Conservation (phyloP, 2,888 invertebrate genomes). For the Pollenia amentaria region DNA sequence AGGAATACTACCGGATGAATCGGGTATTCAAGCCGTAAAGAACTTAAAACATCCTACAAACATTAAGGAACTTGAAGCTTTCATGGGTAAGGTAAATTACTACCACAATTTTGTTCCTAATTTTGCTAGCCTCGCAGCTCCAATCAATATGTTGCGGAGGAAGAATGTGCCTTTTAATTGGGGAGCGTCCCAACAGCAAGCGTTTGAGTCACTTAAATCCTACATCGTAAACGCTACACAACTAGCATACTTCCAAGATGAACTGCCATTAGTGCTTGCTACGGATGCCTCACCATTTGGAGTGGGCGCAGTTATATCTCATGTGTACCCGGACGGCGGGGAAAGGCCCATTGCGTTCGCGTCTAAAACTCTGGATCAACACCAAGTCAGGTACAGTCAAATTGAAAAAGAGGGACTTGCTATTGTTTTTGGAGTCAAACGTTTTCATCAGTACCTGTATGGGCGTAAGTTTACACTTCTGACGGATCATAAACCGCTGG, state of each 20-base stretch:
- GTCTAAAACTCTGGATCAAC: too few relatives aligned
- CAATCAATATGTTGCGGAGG: background rate
- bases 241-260: background rate
- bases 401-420: too few relatives aligned
- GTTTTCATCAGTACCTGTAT: too few relatives aligned
- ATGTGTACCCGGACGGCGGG: too few relatives aligned
- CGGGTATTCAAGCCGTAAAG: constrained; percentile 50
- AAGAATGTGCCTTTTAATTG: constrained; percentile 42
- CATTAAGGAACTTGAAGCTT: constrained; percentile 29
- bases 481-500: too few relatives aligned
- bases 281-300: constrained; percentile 59
- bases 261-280: constrained; percentile 48
- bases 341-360: too few relatives aligned
- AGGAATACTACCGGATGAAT: too few relatives aligned
- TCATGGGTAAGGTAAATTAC: constrained; percentile 40
- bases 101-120: constrained; percentile 37
- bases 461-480: too few relatives aligned
- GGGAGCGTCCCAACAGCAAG: constrained; percentile 24
- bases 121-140: constrained; percentile 16
- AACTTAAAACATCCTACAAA: constrained; percentile 54
- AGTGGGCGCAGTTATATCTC: too few relatives aligned
- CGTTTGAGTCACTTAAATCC: constrained; percentile 30
- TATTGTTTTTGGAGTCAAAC: too few relatives aligned
- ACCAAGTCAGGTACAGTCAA: too few relatives aligned
- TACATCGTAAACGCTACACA: constrained; percentile 49